Evolutionary conservation across 2,113 vertebrate genomes (phyloP).

Genomic region (Acrocephalus kingi): DNA sequence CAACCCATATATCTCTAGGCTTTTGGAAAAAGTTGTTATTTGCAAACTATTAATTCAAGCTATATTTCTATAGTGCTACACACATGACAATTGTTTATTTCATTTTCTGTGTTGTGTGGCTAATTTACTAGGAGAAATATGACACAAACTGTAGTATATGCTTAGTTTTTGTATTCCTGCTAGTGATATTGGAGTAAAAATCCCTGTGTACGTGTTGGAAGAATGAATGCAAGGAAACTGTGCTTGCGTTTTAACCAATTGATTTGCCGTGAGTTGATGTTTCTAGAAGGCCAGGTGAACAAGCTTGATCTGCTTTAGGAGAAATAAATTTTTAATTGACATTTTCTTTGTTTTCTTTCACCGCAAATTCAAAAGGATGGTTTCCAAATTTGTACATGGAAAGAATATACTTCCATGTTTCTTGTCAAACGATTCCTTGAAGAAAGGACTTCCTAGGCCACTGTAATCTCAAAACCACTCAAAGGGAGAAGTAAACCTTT

Average conservation of each 20-base stretch:
- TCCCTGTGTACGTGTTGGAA: background rate
- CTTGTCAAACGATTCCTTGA: background rate
- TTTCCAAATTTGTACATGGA: background rate
- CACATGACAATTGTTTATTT: background rate
- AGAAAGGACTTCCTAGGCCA: background rate
- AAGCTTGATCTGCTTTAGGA: background rate
- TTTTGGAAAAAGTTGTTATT: background rate
- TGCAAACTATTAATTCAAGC: background rate
- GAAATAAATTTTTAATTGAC: background rate
- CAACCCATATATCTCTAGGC: accelerated
- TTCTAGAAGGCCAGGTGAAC: background rate
- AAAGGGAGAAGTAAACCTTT: background rate
- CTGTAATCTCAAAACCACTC: background rate
- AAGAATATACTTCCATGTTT: background rate
- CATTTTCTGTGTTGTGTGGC: background rate
- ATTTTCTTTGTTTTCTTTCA: background rate
- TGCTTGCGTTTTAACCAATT: background rate
- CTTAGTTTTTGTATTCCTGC: background rate
- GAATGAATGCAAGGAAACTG: background rate
- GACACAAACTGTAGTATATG: background rate
- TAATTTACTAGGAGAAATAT: background rate
- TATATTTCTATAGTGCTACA: background rate
- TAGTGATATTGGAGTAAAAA: background rate
- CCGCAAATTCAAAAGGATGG: background rate
- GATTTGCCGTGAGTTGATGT: background rate